Evolutionary conservation across 2,113 vertebrate genomes (phyloP).

Genomic region (Chaetura pelagica): DNA sequence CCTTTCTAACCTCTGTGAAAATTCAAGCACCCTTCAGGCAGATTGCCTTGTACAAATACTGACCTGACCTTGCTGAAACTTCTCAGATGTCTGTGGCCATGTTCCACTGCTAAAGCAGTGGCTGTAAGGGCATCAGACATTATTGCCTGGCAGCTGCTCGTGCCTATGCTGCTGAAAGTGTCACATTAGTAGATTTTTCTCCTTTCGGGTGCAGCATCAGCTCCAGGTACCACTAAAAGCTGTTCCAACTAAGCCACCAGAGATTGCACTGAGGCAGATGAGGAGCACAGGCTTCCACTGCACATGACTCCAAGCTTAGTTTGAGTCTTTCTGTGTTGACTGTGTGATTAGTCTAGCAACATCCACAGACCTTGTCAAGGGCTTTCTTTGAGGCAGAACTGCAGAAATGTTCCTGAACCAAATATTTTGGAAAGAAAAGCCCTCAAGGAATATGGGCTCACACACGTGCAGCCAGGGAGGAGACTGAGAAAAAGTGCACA

Average conservation of each 20-base stretch:
- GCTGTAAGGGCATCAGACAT: neutral
- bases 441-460: neutral
- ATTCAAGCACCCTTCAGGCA: neutral
- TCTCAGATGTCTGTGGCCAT: rapidly evolving
- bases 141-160: neutral
- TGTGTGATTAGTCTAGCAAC: neutral
- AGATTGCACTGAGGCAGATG: neutral
- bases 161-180: neutral
- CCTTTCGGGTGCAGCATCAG: neutral
- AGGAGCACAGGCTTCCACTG: neutral
- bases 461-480: rapidly evolving
- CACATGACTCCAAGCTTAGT: neutral
- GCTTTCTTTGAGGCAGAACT: neutral
- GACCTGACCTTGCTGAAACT: neutral
- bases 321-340: neutral
- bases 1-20: neutral
- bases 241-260: neutral
- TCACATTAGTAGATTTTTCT: neutral
- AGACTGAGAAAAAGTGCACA: neutral
- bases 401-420: neutral
- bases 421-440: neutral
- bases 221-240: neutral
- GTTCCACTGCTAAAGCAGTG: neutral
- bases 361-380: neutral
- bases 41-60: neutral